Base-by-base conservation (phyloP, 1,140 invertebrate species). In the Camponotus pennsylvanicus region DNA sequence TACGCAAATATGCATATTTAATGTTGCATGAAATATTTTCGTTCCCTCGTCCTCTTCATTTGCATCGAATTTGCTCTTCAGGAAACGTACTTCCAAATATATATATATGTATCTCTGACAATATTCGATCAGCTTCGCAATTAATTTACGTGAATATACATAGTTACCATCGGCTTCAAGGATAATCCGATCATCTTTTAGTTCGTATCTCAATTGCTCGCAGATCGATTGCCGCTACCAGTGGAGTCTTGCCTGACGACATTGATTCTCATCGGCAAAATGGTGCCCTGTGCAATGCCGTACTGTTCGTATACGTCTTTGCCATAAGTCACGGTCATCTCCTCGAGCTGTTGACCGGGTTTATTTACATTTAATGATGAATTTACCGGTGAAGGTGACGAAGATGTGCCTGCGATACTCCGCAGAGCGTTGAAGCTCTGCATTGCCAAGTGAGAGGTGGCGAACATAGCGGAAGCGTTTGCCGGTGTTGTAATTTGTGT, bases 151-250 rank as follows among this genome's bases (percentile, higher is more conserved):
- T 7, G 32, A 52, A 40, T 67, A 27, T 45, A 13, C 13, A 3
- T 13, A 66, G 34, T 32, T 57, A 27, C 11, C 21, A 8, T 42
- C 32, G 3, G 8, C 3, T 3, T 69, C 37, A 27, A 59, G 13
- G 11, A 70, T 34, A 59, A 71, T 45, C 37, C 45, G 13, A 1
- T 40, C 15, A 34, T 59, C 9, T 6, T 45, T 15, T 2, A 6
- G 42, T 67, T 61, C 5, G 7, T 9, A 15, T 66, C 57, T 93
- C 76, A 95, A 86, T 94, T 95, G 85, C 94, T 94, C 67, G 91
- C 91, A 0, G 94, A 94, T 88, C 94, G 91, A 63, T 91, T 94
- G 5, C 91, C 91, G 85, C 93, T 94, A n/a, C 93, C 93, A 27
- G 86, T 87, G 4, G 86, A 88, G n/a, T 87, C 73, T 0, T 85